Conservation (phyloP, 2,888 invertebrate genomes). For the Leptopilina syphax region DNA sequence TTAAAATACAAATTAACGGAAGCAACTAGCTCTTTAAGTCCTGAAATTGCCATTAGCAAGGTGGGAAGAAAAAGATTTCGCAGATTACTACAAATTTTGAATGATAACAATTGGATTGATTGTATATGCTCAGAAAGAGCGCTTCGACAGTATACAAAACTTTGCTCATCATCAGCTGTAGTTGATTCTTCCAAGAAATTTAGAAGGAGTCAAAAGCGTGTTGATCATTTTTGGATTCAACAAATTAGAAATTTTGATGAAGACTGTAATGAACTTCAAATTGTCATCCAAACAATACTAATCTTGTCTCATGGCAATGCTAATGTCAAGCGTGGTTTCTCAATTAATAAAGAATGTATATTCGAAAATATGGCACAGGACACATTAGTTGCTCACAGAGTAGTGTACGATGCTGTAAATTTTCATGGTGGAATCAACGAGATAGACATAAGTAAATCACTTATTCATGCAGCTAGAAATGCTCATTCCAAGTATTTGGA, state of each 20-base stretch:
- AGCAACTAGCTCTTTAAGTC: slow-evolving; percentile 42
- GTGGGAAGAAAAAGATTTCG: slow-evolving; percentile 14
- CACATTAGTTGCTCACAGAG: no score
- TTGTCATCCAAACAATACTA: no score
- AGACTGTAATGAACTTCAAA: slow-evolving; percentile 4
- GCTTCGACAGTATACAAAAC: slow-evolving; percentile 43
- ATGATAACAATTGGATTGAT: slow-evolving; percentile 38
- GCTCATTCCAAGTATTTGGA: no score
- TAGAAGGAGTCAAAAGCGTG: background rate
- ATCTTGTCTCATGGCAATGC: no score
- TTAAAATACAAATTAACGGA: slow-evolving; percentile 42
- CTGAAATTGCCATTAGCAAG: slow-evolving; percentile 26
- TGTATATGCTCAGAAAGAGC: slow-evolving; percentile 39
- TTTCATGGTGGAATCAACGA: no score
- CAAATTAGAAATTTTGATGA: slow-evolving; percentile 39
- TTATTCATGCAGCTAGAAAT: no score
- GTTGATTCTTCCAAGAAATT: slow-evolving; percentile 4
- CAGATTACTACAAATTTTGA: background rate
- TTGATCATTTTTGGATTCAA: slow-evolving; percentile 5
- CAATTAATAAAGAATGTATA: no score
- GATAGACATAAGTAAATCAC: no score
- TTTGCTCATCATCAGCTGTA: slow-evolving; percentile 62
- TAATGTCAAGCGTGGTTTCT: no score
- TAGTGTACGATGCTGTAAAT: no score
- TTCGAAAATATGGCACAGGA: no score